Conservation (phyloP, 2,113 vertebrate genomes). For the Sakesphorus luctuosus region DNA sequence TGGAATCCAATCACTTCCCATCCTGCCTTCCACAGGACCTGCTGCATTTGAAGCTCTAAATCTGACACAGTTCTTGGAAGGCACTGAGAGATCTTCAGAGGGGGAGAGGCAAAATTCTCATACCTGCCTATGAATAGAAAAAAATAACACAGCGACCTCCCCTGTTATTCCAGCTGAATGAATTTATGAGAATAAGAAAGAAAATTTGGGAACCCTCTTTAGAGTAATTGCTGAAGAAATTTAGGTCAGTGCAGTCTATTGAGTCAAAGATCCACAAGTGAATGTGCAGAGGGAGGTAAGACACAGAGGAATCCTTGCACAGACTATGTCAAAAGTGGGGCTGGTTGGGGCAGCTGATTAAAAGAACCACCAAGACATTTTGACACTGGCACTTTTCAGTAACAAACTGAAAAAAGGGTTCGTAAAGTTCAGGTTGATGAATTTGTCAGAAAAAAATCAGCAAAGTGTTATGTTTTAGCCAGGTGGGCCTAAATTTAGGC, state of each 20-base stretch:
- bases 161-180: background rate
- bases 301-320: background rate
- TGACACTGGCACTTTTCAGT: background rate
- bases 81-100: background rate
- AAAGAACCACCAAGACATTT: constrained; percentile 15
- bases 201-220: background rate
- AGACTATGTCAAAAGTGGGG: background rate
- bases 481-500: too few relatives aligned
- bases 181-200: background rate
- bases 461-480: too few relatives aligned
- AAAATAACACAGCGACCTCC: background rate
- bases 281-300: background rate
- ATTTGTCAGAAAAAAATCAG: background rate
- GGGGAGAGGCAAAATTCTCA: background rate
- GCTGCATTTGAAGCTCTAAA: background rate
- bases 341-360: background rate
- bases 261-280: background rate
- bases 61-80: background rate
- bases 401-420: background rate
- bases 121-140: background rate
- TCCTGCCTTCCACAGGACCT: background rate
- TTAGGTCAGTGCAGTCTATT: background rate
- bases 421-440: background rate
- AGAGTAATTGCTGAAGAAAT: background rate
- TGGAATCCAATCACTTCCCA: background rate